Evolutionary conservation across 2,797 vertebrate genomes (phyloP), one percentile per base, ranked within the genome.

Genomic region (Anisognathus igniventris): DNA sequence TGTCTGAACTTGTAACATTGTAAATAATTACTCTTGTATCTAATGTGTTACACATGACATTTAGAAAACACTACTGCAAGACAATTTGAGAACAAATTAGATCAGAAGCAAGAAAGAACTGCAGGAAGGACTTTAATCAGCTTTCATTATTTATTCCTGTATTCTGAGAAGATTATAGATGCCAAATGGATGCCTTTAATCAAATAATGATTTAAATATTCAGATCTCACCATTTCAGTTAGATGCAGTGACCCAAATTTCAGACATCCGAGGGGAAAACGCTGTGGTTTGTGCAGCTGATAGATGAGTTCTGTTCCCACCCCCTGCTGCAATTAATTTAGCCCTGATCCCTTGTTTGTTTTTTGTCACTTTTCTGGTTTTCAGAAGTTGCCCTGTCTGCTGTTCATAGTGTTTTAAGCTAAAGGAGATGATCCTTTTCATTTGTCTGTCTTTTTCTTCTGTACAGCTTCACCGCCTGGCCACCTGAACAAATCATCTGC

Each of bases 401-500:
- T 95, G 58, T 73, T 93, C 18, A 25, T 83, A 35, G 37, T 77
- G 47, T 75, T 95, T 84, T 86, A 89, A 81, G 64, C n/a, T 91
- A 91, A 93, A 95, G 51, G 71, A 86, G 85, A 51, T 0, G 5
- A 80, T 40, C 71, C 7, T 42, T 92, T 68, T 84, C 37, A 82
- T 96, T 92, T 95, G n/a, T 90, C 74, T 94, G 56, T 75, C 44
- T 82, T 84, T 77, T 70, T 86, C 37, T 96, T 78, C 86, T 50
- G 71, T 90, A 73, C 93, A 90, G 81, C 79, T 72, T 66, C 79
- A 33, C 65, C 50, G 90, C 95, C 95, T 97, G 97, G 97, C 96
- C 98, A 98, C 97, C 98, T 98, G 98, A 98, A 97, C 97, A 98
- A 98, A 98, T 95, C 60, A 56, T 6, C 45, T 70, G 54, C 78